Evolutionary conservation across 2,888 invertebrate genomes (phyloP), one percentile per base, ranked within the genome.

Genomic region (Drosophila neotestacea): DNA sequence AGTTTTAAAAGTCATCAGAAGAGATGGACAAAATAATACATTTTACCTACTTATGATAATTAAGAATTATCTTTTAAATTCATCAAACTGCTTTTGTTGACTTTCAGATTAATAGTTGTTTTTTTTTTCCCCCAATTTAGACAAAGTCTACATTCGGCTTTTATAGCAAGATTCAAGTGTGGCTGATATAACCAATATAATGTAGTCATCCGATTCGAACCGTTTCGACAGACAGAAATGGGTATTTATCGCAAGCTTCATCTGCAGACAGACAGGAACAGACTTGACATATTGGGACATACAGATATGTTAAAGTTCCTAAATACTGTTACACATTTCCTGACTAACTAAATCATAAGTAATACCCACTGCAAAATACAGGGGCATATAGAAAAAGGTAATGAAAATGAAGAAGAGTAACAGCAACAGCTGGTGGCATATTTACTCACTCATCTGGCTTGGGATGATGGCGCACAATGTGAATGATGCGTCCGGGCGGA

Each of bases 401-500:
- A 4, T 10, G 36, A n/a, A 27, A n/a, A 39, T 6, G 9, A 38
- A 7, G 39, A 13, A 38, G 5, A 28, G 32, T 9, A 32, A 28
- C 22, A 22, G 46, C 46, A 30, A 34, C 32, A 48, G 22, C 48
- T 50, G 34, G 7, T 51, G 42, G 27, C 52, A 55, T 42, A 55
- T 63, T 65, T 75, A 95, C 96, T 95, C 93, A 96, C 96, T 95
- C 95, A 89, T 95, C 94, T 88, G 95, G 94, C 59, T 94, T 95
- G 13, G 96, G 96, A 93, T 97, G 97, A 92, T 96, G 96, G 66
- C 97, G 93, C 55, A 97, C 97, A 51, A 97, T 95, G 91, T 97
- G 97, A 70, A 97, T 96, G 81, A 97, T 97, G 88, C 95, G 94
- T 6, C 97, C 97, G 4, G 97, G 97, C 60, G 96, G 97, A 92